Evolutionary conservation across 2,888 invertebrate genomes (phyloP).

Genomic region (Mythimna impura): DNA sequence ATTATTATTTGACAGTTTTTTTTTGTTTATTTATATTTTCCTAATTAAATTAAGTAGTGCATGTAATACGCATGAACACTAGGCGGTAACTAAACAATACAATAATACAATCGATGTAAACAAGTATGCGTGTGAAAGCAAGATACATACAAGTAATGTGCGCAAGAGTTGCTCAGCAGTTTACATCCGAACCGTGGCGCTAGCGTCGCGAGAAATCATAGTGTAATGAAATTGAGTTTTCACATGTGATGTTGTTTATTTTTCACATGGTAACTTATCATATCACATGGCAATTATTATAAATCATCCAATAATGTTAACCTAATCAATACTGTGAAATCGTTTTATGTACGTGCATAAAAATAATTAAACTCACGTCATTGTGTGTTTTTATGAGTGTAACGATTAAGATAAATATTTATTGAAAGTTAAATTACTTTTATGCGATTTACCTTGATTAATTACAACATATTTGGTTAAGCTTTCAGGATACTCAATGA

Average conservation of each 20-base stretch:
- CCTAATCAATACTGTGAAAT: too few relatives aligned
- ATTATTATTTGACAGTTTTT: constrained; percentile 29
- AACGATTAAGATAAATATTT: background rate
- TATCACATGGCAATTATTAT: background rate
- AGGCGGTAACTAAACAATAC: constrained; percentile 67
- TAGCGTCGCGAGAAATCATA: constrained; percentile 70
- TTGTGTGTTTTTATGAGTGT: background rate
- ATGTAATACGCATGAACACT: constrained; percentile 54
- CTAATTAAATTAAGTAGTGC: constrained; percentile 13
- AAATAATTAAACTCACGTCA: constrained; percentile 17
- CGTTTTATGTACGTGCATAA: constrained; percentile 2
- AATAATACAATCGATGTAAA: constrained; percentile 69
- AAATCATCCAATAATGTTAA: too few relatives aligned
- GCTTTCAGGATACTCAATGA: background rate
- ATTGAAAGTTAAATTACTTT: background rate
- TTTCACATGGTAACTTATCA: constrained; percentile 19
- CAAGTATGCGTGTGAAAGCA: constrained; percentile 75
- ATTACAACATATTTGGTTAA: background rate
- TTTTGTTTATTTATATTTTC: constrained; percentile 3
- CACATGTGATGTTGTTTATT: constrained; percentile 42
- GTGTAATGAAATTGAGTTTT: constrained; percentile 54
- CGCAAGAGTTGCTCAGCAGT: constrained; percentile 58
- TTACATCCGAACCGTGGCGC: constrained; percentile 68
- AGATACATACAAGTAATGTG: constrained; percentile 67
- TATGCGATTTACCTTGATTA: background rate